Base-by-base conservation (phyloP, 2,113 vertebrate genomes). In the Mixornis gularis region DNA sequence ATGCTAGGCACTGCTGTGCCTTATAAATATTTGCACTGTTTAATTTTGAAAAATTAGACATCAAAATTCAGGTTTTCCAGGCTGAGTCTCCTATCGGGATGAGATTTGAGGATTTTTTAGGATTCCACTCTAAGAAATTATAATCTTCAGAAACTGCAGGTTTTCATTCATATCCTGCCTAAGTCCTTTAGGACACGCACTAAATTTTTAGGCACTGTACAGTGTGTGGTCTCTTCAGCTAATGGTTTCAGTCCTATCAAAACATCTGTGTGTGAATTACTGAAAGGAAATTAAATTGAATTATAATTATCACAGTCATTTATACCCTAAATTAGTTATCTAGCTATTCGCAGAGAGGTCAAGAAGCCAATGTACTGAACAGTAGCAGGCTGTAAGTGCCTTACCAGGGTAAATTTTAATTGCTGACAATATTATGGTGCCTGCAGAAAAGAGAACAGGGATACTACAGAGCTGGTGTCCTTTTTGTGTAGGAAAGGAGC, bases 281-380 rank as follows among this genome's bases (percentile, higher is more conserved):
- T 96, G 58, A 89, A 79, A 94, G 82, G 69, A 95, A 95, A 95
- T 95, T 85, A 79, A 95, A 94, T 85, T 89, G 78, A 82, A 87
- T 81, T 86, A 44, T 87, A 95, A 96, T 94, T 94, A 92, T 83
- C 87, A 82, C 79, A 73, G 26, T 70, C 66, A 93, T 76, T 92
- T 95, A 79, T 68, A 64, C 38, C 68, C 60, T 92, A 85, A 92
- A 95, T 94, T 95, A 94, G 89, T 93, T 94, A 63, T 92, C 73
- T 85, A 85, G 62, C 69, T 90, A 41, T 93, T 96, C 0, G 0
- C 77, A 41, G 63, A 64, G 73, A 88, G 91, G 90, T 95, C 90
- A 96, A 85, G 56, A 87, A 73, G 66, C 81, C 89, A 87, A 77
- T 88, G 64, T 69, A 87, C 89, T 96, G 87, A 87, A 83, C 17